A percentile compares a stretch with the other conserved stretches of the same genome.
Evolutionary conservation across 2,113 vertebrate genomes (phyloP).

Genomic region (Apaloderma vittatum): DNA sequence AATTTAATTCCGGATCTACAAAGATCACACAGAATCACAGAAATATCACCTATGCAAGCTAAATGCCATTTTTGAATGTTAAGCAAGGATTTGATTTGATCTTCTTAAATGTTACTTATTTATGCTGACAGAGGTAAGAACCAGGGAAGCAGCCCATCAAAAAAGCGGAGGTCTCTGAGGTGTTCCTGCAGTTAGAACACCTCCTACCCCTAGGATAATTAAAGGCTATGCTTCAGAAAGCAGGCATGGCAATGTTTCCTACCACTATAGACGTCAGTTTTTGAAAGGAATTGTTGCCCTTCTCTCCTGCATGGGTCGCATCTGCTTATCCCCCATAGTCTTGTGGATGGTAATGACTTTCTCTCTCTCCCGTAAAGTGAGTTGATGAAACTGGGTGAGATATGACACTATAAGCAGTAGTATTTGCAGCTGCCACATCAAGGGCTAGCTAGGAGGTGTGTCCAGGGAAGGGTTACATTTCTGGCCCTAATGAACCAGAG

Average conservation of each 20-base stretch:
- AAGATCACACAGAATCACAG: not conserved
- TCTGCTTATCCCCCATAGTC: not conserved
- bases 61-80: not conserved
- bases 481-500: not conserved
- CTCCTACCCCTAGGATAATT: not conserved
- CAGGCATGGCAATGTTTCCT: not conserved
- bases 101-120: not conserved
- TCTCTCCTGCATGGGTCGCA: not conserved
- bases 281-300: not conserved
- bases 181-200: not conserved
- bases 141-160: not conserved
- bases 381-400: not conserved
- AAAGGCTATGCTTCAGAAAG: not conserved
- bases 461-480: not conserved
- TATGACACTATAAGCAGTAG: not conserved
- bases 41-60: not conserved
- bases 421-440: not conserved
- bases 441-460: not conserved
- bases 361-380: not conserved
- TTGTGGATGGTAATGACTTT: not conserved
- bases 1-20: not conserved
- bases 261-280: not conserved
- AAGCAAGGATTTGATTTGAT: not conserved
- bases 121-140: not conserved
- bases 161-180: not conserved